Evolutionary conservation across 2,888 invertebrate genomes (phyloP), one percentile per base, ranked within the genome.

Genomic region (Caprella mutica): DNA sequence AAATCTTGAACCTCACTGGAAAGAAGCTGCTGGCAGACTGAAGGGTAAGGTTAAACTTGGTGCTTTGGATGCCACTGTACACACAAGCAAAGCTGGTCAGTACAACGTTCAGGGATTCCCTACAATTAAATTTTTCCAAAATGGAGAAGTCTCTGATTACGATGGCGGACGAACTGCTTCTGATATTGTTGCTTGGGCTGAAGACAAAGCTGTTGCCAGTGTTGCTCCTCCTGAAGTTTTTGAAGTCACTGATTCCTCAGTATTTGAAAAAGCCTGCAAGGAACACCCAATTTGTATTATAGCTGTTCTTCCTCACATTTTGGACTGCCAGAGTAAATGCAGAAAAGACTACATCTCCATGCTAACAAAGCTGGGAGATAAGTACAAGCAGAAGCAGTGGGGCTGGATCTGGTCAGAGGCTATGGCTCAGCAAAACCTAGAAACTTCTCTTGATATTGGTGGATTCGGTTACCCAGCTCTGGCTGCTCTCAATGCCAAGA

Each of bases 391-490:
- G 74, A 90, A 92, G 73, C 80, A 83, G 76, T 68, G 68, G 70
- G 78, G 78, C 61, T 97, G 96, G 94, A 77, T 89, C 12, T 98
- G 98, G 98, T 75, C 88, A 1, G 96, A 97, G 72, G 96, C 91
- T 40, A 87, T 84, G 9, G 79, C 85, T 1, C 96, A 98, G 72
- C 72, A 77, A 0, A 80, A 83, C 0, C 72, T 98, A 19, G 98
- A 98, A 72, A 83, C 83, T 64, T 81, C 90, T 0, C 73, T 99
- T 33, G 97, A 92, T 71, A 85, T 98, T 66, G 98, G 98, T 64
- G 98, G 80, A 83, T 98, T 98, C 74, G 98, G 98, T 9, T 98
- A 98, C 74, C 98, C 98, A 1, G 96, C 97, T 1, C 85, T 99
- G 85, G 94, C 93, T 5, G 93, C 92, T 19, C 84, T 97, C 57